Base-by-base conservation (phyloP, 1,140 invertebrate species). In the Vanessa atalanta region DNA sequence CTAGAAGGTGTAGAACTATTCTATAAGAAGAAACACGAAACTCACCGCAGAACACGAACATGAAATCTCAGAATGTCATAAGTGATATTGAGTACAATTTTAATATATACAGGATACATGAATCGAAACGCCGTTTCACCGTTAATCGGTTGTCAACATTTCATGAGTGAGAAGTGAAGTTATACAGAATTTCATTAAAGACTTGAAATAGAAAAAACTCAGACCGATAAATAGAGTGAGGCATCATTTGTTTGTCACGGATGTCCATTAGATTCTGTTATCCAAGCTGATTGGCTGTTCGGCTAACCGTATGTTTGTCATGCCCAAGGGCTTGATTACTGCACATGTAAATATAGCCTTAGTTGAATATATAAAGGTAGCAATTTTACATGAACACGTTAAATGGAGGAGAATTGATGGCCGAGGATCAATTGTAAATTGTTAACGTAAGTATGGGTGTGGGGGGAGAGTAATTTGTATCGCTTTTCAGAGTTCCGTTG, bases 341-440 rank as follows among this genome's bases (percentile, higher is more conserved):
- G 4, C 15, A 14, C 26, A 37, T 43, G 0, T 61, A 61, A 37
- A 61, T 61, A 61, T 13, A 61, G 16, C 26, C 31, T 37, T 13
- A 37, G 37, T 9, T 43, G 3, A 14, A 23, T 12, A 55, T 55
- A 26, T 61, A 61, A 61, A 61, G 57, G 26, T 37, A 61, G 57
- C 31, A 61, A 61, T 61, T 61, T 61, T 23, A n/a, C 23, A 13
- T n/a, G 57, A 37, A 61, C 57, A 31, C 57, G 26, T 12, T 61
- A 61, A 61, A 61, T 61, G 26, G 57, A 31, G 57, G 13, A 2
- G 11, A 26, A 61, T 61, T 61, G 57, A 61, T 61, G 26, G 20
- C 8, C 15, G 15, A 16, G 23, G 23, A 13, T 15, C 23, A 5
- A 37, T 37, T 61, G 57, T 61, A 61, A 61, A 61, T 61, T 37